These are phyloP conservation scores for Formica aserva DNA, from an alignment of 2,888 invertebrate genomes.

Conservation along the genomic window DNA sequence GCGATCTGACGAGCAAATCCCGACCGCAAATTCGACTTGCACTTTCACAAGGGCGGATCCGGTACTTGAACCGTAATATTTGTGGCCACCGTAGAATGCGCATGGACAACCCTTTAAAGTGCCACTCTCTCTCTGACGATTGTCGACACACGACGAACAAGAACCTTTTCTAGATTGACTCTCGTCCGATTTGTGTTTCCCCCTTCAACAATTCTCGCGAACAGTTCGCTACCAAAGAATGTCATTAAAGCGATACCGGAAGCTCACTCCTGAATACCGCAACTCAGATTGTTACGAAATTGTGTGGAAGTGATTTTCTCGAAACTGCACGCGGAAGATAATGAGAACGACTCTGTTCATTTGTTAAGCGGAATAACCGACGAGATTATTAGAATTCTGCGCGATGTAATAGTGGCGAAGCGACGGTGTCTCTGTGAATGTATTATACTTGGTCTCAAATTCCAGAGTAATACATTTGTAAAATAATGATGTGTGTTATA, in stretches of 20 bases:
- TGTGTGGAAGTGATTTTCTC: conserved; percentile 53
- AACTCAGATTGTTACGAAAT: conserved; percentile 48
- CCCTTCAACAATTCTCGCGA: conserved; percentile 30
- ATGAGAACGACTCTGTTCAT: conserved; percentile 51
- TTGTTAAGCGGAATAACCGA: conserved; percentile 47
- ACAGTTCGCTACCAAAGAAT: conserved; percentile 45
- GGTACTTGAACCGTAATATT: conserved; percentile 59
- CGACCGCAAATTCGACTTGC: conserved; percentile 51
- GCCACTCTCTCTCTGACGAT: conserved; percentile 43
- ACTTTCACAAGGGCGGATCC: conserved; percentile 55
- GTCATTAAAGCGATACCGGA: conserved; percentile 46
- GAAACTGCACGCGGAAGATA: conserved; percentile 40
- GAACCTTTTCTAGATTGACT: conserved; percentile 22
- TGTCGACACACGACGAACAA: neutral
- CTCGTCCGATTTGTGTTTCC: conserved; percentile 18
- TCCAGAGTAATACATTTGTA: neutral
- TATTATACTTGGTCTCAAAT: neutral
- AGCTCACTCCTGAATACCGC: conserved; percentile 39
- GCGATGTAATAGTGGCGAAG: conserved; percentile 11
- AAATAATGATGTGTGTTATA: neutral
- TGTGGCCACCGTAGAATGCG: conserved; percentile 66
- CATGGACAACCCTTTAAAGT: conserved; percentile 66
- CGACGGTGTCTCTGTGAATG: conserved; percentile 12
- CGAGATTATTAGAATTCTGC: conserved; percentile 48
- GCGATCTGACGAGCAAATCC: conserved; percentile 52